phyloP scores from a whole-genome alignment of 2,888 invertebrate genomes.

The Athripsodes cinereus region DNA sequence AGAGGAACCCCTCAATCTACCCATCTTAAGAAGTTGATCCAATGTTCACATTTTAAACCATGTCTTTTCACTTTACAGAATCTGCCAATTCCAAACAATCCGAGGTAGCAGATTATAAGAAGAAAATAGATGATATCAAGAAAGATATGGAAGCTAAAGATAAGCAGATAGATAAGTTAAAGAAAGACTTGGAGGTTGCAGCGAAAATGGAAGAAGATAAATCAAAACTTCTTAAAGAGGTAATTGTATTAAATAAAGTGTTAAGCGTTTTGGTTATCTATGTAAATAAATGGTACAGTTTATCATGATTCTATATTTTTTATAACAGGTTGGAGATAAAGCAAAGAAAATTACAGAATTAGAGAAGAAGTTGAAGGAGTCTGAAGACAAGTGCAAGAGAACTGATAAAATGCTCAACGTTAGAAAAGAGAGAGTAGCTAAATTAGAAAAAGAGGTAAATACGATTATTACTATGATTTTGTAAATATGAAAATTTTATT shows the following conservation, averaged over 20 bases:
- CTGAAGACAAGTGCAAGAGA: slow-evolving; percentile 59
- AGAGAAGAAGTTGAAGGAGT: slow-evolving; percentile 61
- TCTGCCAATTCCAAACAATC: slow-evolving; percentile 49
- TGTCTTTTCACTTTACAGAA: no score
- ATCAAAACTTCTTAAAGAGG: slow-evolving; percentile 54
- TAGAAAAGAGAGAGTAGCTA: slow-evolving; percentile 53
- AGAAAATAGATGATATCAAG: slow-evolving; percentile 59
- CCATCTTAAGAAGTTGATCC: no score
- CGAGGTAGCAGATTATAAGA: slow-evolving; percentile 50
- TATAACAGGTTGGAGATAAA: slow-evolving; percentile 54
- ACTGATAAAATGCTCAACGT: slow-evolving; percentile 49
- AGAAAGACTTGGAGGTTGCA: slow-evolving; percentile 50
- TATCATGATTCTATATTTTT: no score
- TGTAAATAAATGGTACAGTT: no score
- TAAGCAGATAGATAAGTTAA: slow-evolving; percentile 55
- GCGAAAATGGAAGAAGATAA: slow-evolving; percentile 51
- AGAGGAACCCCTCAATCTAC: no score
- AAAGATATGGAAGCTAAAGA: slow-evolving; percentile 59
- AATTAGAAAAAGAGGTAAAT: slow-evolving; percentile 56
- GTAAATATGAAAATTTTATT: no score
- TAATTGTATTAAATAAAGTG: no score
- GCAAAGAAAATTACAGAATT: slow-evolving; percentile 55
- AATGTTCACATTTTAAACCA: no score
- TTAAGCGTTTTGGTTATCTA: no score
- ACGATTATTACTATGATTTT: no score